Evolutionary conservation across 2,888 invertebrate genomes (phyloP), one percentile per base, ranked within the genome.

Genomic region (Ariolimax columbianus): DNA sequence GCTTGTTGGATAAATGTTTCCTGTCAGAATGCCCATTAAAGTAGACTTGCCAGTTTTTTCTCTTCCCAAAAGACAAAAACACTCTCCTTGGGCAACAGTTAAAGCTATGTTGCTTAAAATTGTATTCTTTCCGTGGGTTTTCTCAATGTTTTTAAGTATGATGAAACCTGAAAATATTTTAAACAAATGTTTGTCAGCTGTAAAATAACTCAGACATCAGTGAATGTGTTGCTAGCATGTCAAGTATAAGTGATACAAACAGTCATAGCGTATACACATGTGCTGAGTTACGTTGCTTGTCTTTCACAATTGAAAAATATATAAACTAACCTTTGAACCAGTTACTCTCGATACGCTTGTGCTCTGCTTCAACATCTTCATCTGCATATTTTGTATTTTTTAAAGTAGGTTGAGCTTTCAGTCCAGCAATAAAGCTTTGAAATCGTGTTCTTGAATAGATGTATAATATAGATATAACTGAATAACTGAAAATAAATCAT

Each of bases 21-120:
- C 43, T 7, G 43, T 73, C 40, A 73, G 43, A n/a, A 73, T 73
- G 9, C 30, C n/a, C n/a, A 73, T 0, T 47, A 73, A 2, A 0
- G 47, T 43, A n/a, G 73, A 73, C 43, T 73, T 73, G 26, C 73
- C 73, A 73, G 73, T 30, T 73, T 73, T 73, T 17, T 43, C 43
- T 43, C 40, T 73, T 14, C 73, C 72, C 23, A 73, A 17, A 2
- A 73, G 2, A 47, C 73, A 73, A 9, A 73, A 73, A n/a, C 73
- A 73, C n/a, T 73, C 73, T n/a, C 73, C 73, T n/a, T 73, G 26
- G 14, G 43, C 9, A n/a, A 73, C 3, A n/a, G 43, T 11, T 17
- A 73, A 0, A 14, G 43, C 26, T n/a, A 73, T 73, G 43, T 43
- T n/a, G 14, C 36, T n/a, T 30, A 73, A 2, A 73, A 43, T n/a